Percentiles rank a stretch among this genome's conserved stretches.
Conservation (phyloP, 2,888 invertebrate genomes). For the Thysanoteuthis rhombus region DNA sequence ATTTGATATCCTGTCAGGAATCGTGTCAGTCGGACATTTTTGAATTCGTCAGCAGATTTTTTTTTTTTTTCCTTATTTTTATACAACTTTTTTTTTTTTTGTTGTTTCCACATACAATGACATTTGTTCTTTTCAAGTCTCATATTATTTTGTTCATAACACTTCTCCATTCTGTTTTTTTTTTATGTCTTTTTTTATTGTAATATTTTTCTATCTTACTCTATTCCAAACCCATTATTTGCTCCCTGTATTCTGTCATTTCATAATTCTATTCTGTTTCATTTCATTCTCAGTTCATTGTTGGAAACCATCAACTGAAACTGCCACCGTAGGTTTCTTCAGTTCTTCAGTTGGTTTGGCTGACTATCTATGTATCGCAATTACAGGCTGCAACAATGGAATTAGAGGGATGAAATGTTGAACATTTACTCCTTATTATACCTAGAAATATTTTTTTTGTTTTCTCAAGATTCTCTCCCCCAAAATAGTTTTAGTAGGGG, state of each 20-base stretch:
- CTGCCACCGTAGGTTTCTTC: too few species aligned
- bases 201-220: background rate
- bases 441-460: too few species aligned
- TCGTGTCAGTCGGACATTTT: background rate
- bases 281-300: background rate
- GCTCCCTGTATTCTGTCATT: background rate
- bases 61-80: constrained; percentile 1
- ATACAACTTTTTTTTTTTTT: background rate
- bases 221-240: background rate
- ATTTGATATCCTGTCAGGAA: background rate
- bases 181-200: background rate
- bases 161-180: background rate
- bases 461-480: too few species aligned
- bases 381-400: too few species aligned
- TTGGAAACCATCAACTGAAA: too few species aligned
- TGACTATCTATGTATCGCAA: too few species aligned
- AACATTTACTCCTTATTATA: too few species aligned
- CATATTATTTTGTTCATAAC: background rate
- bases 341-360: too few species aligned
- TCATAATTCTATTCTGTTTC: background rate
- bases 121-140: constrained; percentile 12
- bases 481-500: too few species aligned
- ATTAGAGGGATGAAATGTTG: too few species aligned
- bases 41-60: background rate
- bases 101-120: background rate